A percentile compares a stretch with the other conserved stretches of the same genome.
Conservation (phyloP, 2,113 vertebrate genomes). For the Brienomyrus brachyistius region DNA sequence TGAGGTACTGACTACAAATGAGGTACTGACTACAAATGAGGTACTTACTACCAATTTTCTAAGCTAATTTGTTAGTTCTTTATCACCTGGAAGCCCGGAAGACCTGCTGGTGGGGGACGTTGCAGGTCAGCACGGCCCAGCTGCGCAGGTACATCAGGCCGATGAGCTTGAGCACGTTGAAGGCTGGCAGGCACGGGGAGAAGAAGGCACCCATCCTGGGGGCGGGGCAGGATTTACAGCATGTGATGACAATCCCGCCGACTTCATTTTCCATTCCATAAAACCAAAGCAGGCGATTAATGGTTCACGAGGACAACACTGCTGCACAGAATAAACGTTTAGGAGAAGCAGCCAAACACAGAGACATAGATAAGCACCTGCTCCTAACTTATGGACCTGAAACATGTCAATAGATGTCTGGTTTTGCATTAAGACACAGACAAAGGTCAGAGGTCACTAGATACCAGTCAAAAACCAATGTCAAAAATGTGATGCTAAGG, state of each 20-base stretch:
- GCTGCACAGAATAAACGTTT: background rate
- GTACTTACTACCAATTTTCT: background rate
- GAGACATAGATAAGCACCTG: background rate
- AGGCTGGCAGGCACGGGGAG: conserved; percentile 92
- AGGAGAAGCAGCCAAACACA: background rate
- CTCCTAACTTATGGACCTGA: background rate
- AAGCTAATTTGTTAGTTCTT: background rate
- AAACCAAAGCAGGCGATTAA: conserved; percentile 24
- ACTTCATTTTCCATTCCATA: conserved; percentile 18
- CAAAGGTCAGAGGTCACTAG: background rate
- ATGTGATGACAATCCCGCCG: background rate
- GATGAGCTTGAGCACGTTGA: conserved; percentile 90
- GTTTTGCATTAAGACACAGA: background rate
- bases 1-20: too few relatives aligned
- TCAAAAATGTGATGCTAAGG: background rate
- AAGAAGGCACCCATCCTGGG: conserved; percentile 98
- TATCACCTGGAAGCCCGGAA: conserved; percentile 88
- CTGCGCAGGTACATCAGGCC: conserved; percentile 97
- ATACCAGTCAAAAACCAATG: background rate
- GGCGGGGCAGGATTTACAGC: conserved; percentile 19
- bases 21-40: background rate
- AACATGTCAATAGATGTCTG: background rate
- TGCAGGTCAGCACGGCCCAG: conserved; percentile 96
- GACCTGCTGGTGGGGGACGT: conserved; percentile 94
- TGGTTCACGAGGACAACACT: background rate